These are phyloP conservation scores for Nothoprocta perdicaria DNA, from an alignment of 2,113 vertebrate genomes.

Conservation along the genomic window DNA sequence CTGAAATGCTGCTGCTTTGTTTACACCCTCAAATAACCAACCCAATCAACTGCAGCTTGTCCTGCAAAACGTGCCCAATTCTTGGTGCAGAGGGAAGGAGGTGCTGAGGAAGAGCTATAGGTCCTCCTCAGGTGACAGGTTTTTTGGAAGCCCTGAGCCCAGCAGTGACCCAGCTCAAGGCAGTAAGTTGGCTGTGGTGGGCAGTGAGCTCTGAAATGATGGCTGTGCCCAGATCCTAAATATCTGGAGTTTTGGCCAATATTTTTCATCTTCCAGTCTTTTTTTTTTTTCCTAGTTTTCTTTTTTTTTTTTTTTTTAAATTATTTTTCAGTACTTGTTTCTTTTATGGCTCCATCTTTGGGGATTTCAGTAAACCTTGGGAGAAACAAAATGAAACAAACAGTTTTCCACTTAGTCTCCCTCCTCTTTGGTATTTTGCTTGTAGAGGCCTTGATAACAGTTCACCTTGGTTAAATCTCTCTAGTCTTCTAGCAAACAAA, in stretches of 20 bases:
- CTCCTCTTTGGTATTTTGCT: neutral
- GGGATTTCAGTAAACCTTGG: neutral
- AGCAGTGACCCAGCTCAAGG: accelerated
- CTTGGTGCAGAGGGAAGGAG: neutral
- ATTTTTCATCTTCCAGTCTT: accelerated
- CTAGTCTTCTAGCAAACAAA: neutral
- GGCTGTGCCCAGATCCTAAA: neutral
- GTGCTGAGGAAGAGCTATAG: accelerated
- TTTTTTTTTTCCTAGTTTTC: too few relatives aligned
- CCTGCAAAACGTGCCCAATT: accelerated
- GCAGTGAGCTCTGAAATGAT: neutral
- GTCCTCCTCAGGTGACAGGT: neutral
- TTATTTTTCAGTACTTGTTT: accelerated
- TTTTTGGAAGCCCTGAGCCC: neutral
- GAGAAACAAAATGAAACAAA: neutral
- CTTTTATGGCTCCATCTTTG: neutral
- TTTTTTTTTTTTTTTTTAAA: too few relatives aligned
- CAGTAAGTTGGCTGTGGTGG: neutral
- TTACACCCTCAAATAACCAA: neutral
- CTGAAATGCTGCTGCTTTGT: accelerated
- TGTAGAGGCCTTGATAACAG: neutral
- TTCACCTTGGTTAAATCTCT: neutral
- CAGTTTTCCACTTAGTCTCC: accelerated
- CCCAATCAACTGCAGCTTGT: accelerated
- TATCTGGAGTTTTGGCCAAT: neutral